phyloP scores from a whole-genome alignment of 2,797 vertebrate genomes.

The Menidia menidia region DNA sequence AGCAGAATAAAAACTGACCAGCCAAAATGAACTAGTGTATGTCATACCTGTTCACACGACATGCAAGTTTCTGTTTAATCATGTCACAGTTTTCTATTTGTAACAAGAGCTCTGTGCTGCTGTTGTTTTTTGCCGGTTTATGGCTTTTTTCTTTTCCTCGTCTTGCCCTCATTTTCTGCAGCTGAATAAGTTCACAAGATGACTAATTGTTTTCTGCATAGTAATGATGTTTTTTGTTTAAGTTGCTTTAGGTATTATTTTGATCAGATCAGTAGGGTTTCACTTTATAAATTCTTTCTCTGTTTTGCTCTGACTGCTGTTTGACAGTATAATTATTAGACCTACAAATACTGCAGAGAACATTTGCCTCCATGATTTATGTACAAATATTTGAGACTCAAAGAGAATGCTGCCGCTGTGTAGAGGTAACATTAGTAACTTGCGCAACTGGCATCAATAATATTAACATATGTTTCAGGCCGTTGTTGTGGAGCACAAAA shows the following conservation, averaged over 20 bases:
- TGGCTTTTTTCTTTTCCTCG: too few species aligned
- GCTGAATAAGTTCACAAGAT: too few species aligned
- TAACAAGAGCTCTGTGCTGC: too few species aligned
- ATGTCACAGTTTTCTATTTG: too few species aligned
- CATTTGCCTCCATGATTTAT: background rate
- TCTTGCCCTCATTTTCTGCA: too few species aligned
- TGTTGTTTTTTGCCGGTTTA: background rate
- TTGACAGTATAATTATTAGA: background rate
- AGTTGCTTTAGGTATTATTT: too few species aligned
- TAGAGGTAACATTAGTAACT: background rate
- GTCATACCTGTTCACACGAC: background rate
- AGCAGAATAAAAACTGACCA: slow-evolving; percentile 1
- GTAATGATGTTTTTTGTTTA: too few species aligned
- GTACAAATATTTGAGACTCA: background rate
- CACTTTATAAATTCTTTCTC: too few species aligned
- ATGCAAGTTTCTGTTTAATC: background rate
- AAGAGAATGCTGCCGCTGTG: background rate
- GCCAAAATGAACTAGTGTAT: background rate
- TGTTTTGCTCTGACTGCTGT: too few species aligned
- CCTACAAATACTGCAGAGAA: background rate
- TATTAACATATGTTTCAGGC: background rate
- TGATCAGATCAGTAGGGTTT: too few species aligned
- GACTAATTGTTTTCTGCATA: too few species aligned
- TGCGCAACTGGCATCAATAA: background rate
- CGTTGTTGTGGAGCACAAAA: background rate